Evolutionary conservation across 2,113 vertebrate species (phyloP).

Genomic region (Grammomys surdaster): DNA sequence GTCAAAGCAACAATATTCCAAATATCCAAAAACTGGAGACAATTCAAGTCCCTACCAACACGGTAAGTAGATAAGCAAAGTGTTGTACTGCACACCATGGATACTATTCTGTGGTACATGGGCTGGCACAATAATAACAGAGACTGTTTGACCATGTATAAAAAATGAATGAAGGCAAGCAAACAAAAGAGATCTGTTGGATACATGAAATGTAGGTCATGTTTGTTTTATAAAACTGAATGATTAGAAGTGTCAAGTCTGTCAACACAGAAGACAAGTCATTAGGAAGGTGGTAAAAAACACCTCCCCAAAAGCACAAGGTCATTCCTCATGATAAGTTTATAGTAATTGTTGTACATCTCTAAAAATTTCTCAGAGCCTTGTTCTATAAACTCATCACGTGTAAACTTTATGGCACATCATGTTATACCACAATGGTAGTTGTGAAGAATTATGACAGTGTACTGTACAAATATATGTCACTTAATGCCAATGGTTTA

Average conservation of each 20-base stretch:
- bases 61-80: background rate
- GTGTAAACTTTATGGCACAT: background rate
- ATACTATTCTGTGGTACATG: background rate
- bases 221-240: background rate
- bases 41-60: background rate
- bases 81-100: background rate
- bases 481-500: constrained; percentile 14
- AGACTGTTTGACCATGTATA: background rate
- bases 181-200: background rate
- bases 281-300: background rate
- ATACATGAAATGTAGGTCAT: background rate
- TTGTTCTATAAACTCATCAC: background rate
- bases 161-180: background rate
- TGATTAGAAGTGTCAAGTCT: background rate
- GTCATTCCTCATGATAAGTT: background rate
- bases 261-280: background rate
- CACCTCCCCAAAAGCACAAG: background rate
- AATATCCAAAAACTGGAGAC: background rate
- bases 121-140: background rate
- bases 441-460: background rate
- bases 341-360: background rate
- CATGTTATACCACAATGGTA: background rate
- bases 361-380: background rate
- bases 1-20: background rate
- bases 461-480: background rate